Evolutionary conservation across 37 sponge, comb jelly and placozoan genomes (phyloP).

Genomic region (Ephydatia muelleri): DNA sequence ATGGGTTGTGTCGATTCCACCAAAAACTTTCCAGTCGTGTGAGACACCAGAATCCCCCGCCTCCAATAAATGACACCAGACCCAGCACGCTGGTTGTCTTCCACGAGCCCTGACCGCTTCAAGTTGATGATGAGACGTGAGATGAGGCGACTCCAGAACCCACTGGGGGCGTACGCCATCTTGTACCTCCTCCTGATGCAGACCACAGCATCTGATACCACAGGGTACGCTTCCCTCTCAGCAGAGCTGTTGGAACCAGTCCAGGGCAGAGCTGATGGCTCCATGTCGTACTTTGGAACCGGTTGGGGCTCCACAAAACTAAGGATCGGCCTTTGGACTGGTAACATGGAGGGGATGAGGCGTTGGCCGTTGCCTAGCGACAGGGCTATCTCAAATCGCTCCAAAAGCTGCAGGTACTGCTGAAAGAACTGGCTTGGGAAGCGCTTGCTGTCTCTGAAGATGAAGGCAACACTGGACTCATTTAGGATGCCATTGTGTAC

Average conservation of each 20-base stretch:
- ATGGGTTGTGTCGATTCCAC: slow-evolving; percentile 65
- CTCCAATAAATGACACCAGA: slow-evolving; percentile 75
- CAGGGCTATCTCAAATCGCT: slow-evolving; percentile 94
- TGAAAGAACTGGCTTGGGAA: slow-evolving; percentile 76
- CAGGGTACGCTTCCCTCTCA: not conserved
- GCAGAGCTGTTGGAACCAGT: not conserved
- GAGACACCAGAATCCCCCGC: slow-evolving; percentile 74
- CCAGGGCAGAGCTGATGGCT: slow-evolving; percentile 21
- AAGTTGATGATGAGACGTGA: slow-evolving; percentile 86
- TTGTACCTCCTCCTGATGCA: slow-evolving; percentile 73
- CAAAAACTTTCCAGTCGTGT: slow-evolving; percentile 69
- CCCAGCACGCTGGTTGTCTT: not conserved
- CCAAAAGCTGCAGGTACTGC: slow-evolving; percentile 94
- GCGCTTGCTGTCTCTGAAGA: slow-evolving; percentile 70
- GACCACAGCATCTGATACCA: slow-evolving; percentile 24
- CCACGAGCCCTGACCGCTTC: slow-evolving; percentile 73
- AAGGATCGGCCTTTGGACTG: slow-evolving; percentile 67
- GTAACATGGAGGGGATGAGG: slow-evolving; percentile 94
- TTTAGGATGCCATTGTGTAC: slow-evolving; percentile 85
- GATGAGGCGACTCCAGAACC: slow-evolving; percentile 95
- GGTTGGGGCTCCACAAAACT: slow-evolving; percentile 58
- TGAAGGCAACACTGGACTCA: slow-evolving; percentile 78
- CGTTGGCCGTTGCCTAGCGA: slow-evolving; percentile 76
- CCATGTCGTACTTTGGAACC: not conserved
- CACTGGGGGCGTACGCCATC: slow-evolving; percentile 92